These are phyloP conservation scores for Eulemur macaco DNA, from an alignment of 2,113 vertebrate species.

Conservation along the genomic window DNA sequence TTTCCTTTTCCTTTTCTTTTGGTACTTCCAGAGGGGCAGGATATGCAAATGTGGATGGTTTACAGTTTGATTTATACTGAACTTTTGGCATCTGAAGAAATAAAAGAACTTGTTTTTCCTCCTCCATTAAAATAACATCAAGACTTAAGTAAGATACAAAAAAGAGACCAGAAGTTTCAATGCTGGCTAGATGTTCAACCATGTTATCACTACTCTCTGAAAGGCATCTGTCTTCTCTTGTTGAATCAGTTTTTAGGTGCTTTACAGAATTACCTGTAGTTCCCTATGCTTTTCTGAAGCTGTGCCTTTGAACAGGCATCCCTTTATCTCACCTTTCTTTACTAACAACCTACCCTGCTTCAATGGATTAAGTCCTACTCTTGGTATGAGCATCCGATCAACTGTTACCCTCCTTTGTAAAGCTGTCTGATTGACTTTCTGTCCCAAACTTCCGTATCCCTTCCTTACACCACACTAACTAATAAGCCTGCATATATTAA, in stretches of 20 bases:
- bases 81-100: constrained; percentile 97
- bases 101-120: constrained; percentile 49
- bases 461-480: neutral
- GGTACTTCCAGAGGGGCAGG: constrained; percentile 98
- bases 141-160: constrained; percentile 11
- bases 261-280: neutral
- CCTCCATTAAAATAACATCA: constrained; percentile 35
- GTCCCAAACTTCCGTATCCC: neutral
- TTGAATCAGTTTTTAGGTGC: neutral
- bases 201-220: neutral
- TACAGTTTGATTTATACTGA: constrained; percentile 99
- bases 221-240: neutral
- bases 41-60: constrained; percentile 98
- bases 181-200: neutral
- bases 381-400: neutral
- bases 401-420: neutral
- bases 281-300: neutral
- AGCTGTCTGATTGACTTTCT: neutral
- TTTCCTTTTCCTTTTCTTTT: constrained; percentile 99
- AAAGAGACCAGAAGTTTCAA: neutral
- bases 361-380: neutral
- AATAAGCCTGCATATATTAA: neutral
- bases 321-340: neutral
- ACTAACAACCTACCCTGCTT: neutral
- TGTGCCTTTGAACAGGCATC: neutral